Evolutionary conservation across 1,140 invertebrate species (phyloP).

Genomic region (Gryllus bimaculatus): DNA sequence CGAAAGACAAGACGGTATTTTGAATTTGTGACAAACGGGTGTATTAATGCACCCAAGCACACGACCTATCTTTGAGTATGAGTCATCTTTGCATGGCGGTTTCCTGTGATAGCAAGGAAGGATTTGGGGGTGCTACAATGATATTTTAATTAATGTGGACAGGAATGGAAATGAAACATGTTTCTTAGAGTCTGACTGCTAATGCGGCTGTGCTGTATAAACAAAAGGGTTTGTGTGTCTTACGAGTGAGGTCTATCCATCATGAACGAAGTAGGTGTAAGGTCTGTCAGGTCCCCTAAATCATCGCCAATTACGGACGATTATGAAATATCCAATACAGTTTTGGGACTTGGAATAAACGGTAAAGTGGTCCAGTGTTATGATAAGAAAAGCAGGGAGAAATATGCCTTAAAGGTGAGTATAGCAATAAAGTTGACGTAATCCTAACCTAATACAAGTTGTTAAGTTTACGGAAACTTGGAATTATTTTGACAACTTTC

Average conservation of each 20-base stretch:
- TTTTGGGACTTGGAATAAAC: constrained; percentile 95
- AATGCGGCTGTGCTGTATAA: not conserved
- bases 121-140: not conserved
- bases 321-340: constrained; percentile 87
- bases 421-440: constrained; percentile 2
- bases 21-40: not conserved
- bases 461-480: too few species aligned
- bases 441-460: constrained; percentile 2
- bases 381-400: constrained; percentile 53
- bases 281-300: constrained; percentile 45
- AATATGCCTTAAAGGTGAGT: constrained; percentile 80
- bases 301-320: constrained; percentile 77
- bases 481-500: too few species aligned
- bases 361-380: constrained; percentile 83
- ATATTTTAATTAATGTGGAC: too few species aligned
- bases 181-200: not conserved
- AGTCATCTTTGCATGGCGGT: not conserved
- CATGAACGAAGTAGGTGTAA: constrained; percentile 16
- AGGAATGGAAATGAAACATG: too few species aligned
- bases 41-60: not conserved
- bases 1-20: not conserved
- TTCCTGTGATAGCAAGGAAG: not conserved
- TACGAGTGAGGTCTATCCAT: not conserved
- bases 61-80: not conserved
- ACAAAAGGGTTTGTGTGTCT: not conserved